Evolutionary conservation across 1,140 invertebrate genomes (phyloP), one percentile per base, ranked within the genome.

Genomic region (Nasonia vitripennis): DNA sequence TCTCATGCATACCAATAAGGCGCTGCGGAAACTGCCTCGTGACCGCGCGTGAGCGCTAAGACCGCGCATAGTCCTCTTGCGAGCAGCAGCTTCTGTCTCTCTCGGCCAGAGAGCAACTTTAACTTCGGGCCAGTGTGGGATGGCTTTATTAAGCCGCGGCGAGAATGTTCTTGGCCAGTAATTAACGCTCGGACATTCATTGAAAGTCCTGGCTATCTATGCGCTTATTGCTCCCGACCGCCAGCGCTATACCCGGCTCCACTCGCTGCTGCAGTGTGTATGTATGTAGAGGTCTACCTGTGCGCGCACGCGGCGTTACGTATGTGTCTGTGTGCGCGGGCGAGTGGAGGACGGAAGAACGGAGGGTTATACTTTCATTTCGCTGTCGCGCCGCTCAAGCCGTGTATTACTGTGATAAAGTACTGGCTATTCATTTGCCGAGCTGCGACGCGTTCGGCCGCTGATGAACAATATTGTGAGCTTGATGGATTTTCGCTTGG

Each of bases 1-100:
- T 55, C 80, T 81, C 80, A 81, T 81, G 80, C 80, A 81, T 81
- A 81, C 80, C 70, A 81, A 81, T 81, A 73, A 81, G 80, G 41
- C 70, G 80, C 20, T 5, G 55, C 20, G 2, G 20, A n/a, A 45
- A 12, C 77, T 11, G 20, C 41, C 41, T 45, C 37, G 45, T n/a
- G 74, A 31, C 55, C 55, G 55, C 78, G 34, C 4, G 48, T 34
- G 31, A 55, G 34, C 4, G 75, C 75, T 78, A 51, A 51, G 41
- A 51, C 45, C n/a, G 73, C 73, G 14, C 17, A 34, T 75, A 34
- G 14, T 37, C 73, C 73, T 75, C 17, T 17, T 20, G 55, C 55
- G 55, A 62, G 55, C 20, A 62, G 55, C 55, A 20, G 17, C 55
- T 20, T 27, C 75, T 17, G 12, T 75, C 37, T 75, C 73, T 55